Conservation (phyloP, 64 coral and sea anemone species). For the Pocillopora verrucosa region DNA sequence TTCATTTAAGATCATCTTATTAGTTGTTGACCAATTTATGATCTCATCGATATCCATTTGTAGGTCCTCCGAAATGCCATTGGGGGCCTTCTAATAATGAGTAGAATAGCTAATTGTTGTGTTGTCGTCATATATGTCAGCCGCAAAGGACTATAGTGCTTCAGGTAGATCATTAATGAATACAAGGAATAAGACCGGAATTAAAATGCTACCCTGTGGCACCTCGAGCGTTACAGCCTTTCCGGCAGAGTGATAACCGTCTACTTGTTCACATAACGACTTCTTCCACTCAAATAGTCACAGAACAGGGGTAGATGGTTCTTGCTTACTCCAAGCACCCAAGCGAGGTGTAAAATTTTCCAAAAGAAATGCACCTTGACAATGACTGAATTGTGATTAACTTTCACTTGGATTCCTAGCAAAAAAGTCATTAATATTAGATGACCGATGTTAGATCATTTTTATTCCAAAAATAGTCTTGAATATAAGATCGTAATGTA, state of each 20-base stretch:
- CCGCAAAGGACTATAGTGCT: conserved; percentile 3
- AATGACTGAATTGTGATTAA: no score
- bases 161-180: conserved; percentile 39
- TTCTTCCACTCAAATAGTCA: no score
- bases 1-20: conserved; percentile 62
- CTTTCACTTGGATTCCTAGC: no score
- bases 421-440: no score
- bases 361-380: no score
- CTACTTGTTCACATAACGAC: no score
- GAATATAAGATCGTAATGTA: no score
- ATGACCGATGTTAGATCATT: no score
- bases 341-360: no score
- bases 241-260: conserved; percentile 20
- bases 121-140: conserved; percentile 44
- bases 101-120: conserved; percentile 39
- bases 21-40: conserved; percentile 19
- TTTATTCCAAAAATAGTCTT: no score
- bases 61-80: neutral
- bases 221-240: neutral
- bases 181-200: conserved; percentile 26
- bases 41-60: conserved; percentile 25
- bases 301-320: no score
- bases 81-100: neutral
- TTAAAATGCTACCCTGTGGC: conserved; percentile 19
- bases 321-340: no score